Percentiles rank a stretch among this genome's conserved stretches.
Evolutionary conservation across 2,797 vertebrate genomes (phyloP).

Genomic region (Gymnoscopelus microlampas): DNA sequence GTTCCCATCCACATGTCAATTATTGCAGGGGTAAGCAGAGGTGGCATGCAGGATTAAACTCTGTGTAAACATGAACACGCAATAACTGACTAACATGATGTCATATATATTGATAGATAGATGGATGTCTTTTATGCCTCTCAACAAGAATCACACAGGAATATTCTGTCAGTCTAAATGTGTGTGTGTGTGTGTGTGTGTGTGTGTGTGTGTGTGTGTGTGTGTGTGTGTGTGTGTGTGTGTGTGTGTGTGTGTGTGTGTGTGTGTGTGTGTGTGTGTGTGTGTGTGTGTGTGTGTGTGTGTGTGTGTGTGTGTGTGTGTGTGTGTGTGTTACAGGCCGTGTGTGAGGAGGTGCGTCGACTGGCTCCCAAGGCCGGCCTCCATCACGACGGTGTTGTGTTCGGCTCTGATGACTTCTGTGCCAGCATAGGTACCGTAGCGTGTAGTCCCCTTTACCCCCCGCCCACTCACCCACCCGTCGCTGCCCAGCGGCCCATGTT

Average conservation of each 20-base stretch:
- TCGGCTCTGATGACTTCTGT: slow-evolving; percentile 98
- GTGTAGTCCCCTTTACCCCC: neutral
- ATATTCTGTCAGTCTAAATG: neutral
- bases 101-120: too few species aligned
- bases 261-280: slow-evolving; percentile 39
- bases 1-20: slow-evolving; percentile 65
- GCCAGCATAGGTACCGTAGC: slow-evolving; percentile 92
- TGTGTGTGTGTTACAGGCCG: slow-evolving; percentile 82
- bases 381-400: slow-evolving; percentile 93
- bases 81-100: too few species aligned
- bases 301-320: slow-evolving; percentile 82
- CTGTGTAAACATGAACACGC: too few species aligned
- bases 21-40: too few species aligned
- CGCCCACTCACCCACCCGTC: neutral
- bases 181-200: slow-evolving; percentile 14
- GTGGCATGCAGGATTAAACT: too few species aligned
- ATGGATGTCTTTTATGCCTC: too few species aligned
- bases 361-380: slow-evolving; percentile 84
- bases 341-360: slow-evolving; percentile 88
- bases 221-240: slow-evolving; percentile 10
- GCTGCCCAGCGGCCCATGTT: neutral
- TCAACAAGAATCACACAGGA: too few species aligned
- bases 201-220: slow-evolving; percentile 7
- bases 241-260: slow-evolving; percentile 13
- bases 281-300: slow-evolving; percentile 82